Evolutionary conservation across 2,888 invertebrate genomes (phyloP), one percentile per base, ranked within the genome.

Genomic region (Pachliopta kotzebuea): DNA sequence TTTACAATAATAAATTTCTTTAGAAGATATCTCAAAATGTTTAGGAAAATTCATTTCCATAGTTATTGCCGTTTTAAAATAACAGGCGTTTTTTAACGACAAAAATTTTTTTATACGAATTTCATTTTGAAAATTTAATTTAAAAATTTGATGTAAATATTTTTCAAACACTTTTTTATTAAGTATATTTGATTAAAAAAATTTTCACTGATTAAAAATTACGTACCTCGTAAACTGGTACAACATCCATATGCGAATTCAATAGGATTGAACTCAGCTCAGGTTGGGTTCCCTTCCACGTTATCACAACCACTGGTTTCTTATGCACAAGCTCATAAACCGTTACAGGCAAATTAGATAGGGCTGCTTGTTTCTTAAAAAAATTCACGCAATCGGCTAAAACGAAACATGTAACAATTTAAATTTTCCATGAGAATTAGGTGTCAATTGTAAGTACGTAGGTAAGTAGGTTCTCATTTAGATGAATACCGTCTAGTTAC

Each of bases 211-310:
- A 45, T 45, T 4, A n/a, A n/a, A 60, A 20, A 0, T 20, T 21
- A 49, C 84, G 85, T 86, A 96, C 96, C 73, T 94, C 93, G 82
- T 95, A 97, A 0, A 98, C 98, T 6, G 98, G 98, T 0, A 99
- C 98, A 0, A 99, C 98, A 84, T 99, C 98, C 93, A 97, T 98
- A 80, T 99, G 98, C 0, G 98, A 98, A 81, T 98, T 98, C 9
- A 99, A 92, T 62, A 98, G 83, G 67, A 99, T 92, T 0, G 96
- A 84, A 0, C 95, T 94, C 56, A 96, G 84, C 0, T 92, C 82
- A 0, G 97, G 96, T 60, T 96, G 92, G 0, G 84, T 87, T 45
- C 98, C 98, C 66, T 79, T 72, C 96, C 97, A 97, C 71, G 97
- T 96, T 78, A 99, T 93, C 23, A 98, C 87, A 55, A 96, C 94